Evolutionary conservation across 2,113 vertebrate genomes (phyloP).

Genomic region (Pelusios castaneus): DNA sequence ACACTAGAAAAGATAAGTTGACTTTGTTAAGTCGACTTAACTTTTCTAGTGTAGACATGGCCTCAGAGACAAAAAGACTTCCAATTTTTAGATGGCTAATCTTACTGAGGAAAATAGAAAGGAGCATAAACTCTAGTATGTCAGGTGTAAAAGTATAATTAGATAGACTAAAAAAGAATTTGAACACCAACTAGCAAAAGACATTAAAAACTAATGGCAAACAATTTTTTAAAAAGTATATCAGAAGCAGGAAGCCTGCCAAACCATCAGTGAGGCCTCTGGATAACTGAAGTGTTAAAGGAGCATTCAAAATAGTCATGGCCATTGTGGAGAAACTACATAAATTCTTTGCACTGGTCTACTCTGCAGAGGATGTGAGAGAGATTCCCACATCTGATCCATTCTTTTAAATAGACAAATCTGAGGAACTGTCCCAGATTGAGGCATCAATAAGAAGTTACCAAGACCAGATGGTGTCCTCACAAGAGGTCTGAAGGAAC

Average conservation of each 20-base stretch:
- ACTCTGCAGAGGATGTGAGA: background rate
- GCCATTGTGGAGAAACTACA: background rate
- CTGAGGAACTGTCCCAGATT: background rate
- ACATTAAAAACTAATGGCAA: background rate
- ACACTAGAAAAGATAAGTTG: too few species aligned
- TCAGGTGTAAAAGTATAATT: background rate
- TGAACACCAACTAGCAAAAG: background rate
- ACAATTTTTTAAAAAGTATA: background rate
- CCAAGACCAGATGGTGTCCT: background rate
- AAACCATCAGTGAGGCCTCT: background rate
- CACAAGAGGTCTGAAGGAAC: background rate
- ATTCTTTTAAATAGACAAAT: background rate
- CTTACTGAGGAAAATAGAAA: background rate
- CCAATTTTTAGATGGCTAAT: too few species aligned
- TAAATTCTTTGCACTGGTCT: background rate
- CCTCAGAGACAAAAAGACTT: background rate
- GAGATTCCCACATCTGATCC: background rate
- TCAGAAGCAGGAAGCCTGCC: background rate
- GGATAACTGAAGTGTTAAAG: background rate
- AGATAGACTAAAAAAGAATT: background rate
- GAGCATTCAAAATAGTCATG: background rate
- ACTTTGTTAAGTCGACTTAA: too few species aligned
- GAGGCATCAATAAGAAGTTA: background rate
- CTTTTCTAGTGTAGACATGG: too few species aligned
- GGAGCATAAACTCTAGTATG: background rate